Conservation (phyloP, 2,797 vertebrate species). For the Echiichthys vipera region DNA sequence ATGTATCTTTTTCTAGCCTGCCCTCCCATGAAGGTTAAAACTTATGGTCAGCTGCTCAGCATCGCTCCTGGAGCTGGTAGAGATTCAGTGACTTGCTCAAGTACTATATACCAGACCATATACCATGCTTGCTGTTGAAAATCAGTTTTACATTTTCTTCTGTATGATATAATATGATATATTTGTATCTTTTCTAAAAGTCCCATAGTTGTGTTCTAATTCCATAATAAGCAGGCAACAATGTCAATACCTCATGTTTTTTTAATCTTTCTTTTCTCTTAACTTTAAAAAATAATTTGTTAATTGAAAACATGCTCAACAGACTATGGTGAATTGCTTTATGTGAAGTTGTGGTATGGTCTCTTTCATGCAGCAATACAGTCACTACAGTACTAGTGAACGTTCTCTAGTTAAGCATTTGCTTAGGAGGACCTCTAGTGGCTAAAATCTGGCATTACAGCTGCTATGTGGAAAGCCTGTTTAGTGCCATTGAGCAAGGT, state of each 20-base stretch:
- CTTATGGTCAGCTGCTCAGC: slow-evolving; percentile 12
- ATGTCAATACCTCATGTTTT: neutral
- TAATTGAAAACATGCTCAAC: neutral
- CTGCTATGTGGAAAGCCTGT: too few relatives aligned
- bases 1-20: slow-evolving; percentile 25
- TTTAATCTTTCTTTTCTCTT: neutral
- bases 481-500: fast-evolving
- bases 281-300: neutral
- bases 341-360: neutral
- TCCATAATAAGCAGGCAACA: neutral
- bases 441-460: slow-evolving; percentile 20
- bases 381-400: neutral
- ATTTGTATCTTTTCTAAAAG: too few relatives aligned
- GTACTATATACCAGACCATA: neutral
- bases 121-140: neutral
- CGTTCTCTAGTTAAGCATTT: slow-evolving; percentile 8
- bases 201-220: neutral
- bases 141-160: too few relatives aligned
- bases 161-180: too few relatives aligned
- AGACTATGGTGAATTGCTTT: neutral
- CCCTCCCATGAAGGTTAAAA: slow-evolving; percentile 45
- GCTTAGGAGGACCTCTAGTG: slow-evolving; percentile 62
- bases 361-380: neutral
- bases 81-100: slow-evolving; percentile 12
- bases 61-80: neutral